Evolutionary conservation across 2,888 invertebrate species (phyloP), one percentile per base, ranked within the genome.

Genomic region (Pseudanteris insignis): DNA sequence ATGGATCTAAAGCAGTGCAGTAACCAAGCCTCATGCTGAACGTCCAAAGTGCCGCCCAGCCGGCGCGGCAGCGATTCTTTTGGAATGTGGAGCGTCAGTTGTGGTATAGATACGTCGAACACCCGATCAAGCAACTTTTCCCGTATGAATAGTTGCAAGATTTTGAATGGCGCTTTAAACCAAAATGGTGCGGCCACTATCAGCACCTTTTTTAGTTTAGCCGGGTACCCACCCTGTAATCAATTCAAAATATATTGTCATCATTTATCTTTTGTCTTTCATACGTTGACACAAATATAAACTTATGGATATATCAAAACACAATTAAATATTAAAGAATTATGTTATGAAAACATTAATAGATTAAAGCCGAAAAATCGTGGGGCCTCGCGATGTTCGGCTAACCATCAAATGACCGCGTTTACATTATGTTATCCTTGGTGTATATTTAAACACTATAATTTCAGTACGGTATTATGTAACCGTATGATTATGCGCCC

Each of bases 141-240:
- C 63, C 95, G 86, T 51, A 97, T 95, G 83, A 97, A 97, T 71
- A 97, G 83, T 46, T 96, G 88, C 44, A 97, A 85, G 75, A 97
- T 94, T 78, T 94, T 94, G 82, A 96, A 97, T 1, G 97, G 96
- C 57, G 96, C 96, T 82, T 95, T 96, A 83, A 97, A 97, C 97
- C 97, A 97, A 77, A 97, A 83, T 44, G 97, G 97, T 36, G 97
- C 96, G 63, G 96, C 96, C 71, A 95, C 96, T 77, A 98, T 96
- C 63, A 97, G 84, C 67, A 98, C 96, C 83, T 96, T 96, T 83
- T 96, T 96, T 77, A 98, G 83, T 75, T 96, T 91, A 15, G 97
- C 97, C 68, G 97, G 97, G 84, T 96, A 97, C 44, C 94, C 95
- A 70, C 96, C 96, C 96, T 96, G 83, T 5, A 84, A 84, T 24